Base-by-base conservation (phyloP, 2,888 invertebrate species). In the Aphodius sticticus region DNA sequence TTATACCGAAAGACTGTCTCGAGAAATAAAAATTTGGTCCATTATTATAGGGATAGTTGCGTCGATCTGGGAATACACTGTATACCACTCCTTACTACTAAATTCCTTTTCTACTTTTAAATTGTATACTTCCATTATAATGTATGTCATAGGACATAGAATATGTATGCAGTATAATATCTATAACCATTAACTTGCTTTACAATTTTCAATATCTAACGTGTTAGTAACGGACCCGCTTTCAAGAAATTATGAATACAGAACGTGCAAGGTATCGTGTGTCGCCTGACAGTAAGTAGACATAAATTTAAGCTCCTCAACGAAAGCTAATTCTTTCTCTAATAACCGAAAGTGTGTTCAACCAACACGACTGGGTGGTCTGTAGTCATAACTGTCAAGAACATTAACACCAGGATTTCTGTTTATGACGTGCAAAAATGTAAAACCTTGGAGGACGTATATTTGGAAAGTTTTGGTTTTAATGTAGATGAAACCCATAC, bases 301-400 rank as follows among this genome's bases (percentile, higher is more conserved):
- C 53, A 53, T 53, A 53, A 53, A 53, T 53, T 53, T 53, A 53
- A 53, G 53, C 53, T 53, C 53, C 53, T 53, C 53, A 53, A 53
- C 53, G 53, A 53, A 53, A 53, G 6, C 12, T 53, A 7, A 12
- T 53, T 53, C 53, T 53, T 53, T 53, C 53, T 53, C 53, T 53
- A 53, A 53, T 53, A 53, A 53, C 53, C 7, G 53, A 53, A 53
- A 9, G 53, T 53, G 53, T 53, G 53, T 53, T 53, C 53, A 12
- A 53, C 53, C 53, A 53, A 53, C 53, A 53, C 53, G 4, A 53
- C 53, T 53, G 53, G 53, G 53, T 53, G 53, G 53, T 53, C 53
- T 5, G 9, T 5, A 9, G 53, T 53, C 53, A 53, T 53, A 53
- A 53, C 53, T 53, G 53, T 53, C 53, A 53, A 53, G 53, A 53